These are phyloP conservation scores for Oryzias melastigma DNA, from an alignment of 2,113 vertebrate genomes.

Conservation along the genomic window DNA sequence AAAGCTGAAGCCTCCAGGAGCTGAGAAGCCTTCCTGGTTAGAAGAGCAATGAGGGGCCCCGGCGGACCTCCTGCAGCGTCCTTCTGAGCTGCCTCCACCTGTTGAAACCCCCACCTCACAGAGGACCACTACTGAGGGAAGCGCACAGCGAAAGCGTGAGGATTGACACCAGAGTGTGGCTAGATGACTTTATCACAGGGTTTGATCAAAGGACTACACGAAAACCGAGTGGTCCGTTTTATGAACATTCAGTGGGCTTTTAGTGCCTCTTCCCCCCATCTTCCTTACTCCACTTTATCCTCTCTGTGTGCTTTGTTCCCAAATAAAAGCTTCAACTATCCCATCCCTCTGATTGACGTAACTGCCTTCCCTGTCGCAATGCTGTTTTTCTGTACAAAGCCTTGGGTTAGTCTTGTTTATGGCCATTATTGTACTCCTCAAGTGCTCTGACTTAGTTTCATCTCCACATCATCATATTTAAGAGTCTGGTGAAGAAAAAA, in stretches of 20 bases:
- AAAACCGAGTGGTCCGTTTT: slow-evolving; percentile 46
- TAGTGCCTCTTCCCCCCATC: slow-evolving; percentile 49
- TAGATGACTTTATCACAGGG: slow-evolving; percentile 26
- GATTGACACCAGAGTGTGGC: slow-evolving; percentile 20
- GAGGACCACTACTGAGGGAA: slow-evolving; percentile 54
- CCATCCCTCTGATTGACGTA: background rate
- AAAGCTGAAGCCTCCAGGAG: slow-evolving; percentile 87
- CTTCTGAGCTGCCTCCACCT: slow-evolving; percentile 32
- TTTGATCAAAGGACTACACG: slow-evolving; percentile 22
- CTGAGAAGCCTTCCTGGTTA: slow-evolving; percentile 97
- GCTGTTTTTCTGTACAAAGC: slow-evolving; percentile 28
- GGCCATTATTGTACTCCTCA: slow-evolving; percentile 33
- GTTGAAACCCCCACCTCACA: slow-evolving; percentile 47
- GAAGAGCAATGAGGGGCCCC: slow-evolving; percentile 87
- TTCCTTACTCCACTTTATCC: slow-evolving; percentile 28
- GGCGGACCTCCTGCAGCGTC: slow-evolving; percentile 10
- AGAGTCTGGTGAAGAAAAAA: background rate
- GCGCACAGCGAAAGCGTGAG: slow-evolving; percentile 11
- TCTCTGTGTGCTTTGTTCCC: slow-evolving; percentile 40
- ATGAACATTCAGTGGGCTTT: slow-evolving; percentile 48
- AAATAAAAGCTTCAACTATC: slow-evolving; percentile 10
- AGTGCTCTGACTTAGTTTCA: slow-evolving; percentile 35
- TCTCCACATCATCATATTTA: background rate
- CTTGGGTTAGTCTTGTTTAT: slow-evolving; percentile 40
- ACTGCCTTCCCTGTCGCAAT: slow-evolving; percentile 10